Base-by-base conservation (phyloP, 2,888 invertebrate species). In the Sphaerophoria taeniata region DNA sequence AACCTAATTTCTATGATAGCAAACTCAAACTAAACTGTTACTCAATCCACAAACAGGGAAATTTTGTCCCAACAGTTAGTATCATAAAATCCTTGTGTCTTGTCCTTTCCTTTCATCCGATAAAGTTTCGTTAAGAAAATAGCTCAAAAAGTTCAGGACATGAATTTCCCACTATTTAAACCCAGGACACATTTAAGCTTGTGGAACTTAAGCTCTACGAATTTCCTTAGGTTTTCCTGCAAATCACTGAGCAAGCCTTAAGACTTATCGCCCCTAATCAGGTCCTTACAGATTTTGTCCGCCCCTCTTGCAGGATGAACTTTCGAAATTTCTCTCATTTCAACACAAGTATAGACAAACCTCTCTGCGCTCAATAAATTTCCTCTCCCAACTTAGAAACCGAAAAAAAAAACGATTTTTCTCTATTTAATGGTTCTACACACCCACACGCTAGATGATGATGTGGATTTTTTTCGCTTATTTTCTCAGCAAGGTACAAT, bases 401-500 rank as follows among this genome's bases (percentile, higher is more conserved):
- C 47, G 36, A 43, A 16, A 45, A 1, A 65, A 49, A 34, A 16
- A 12, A 65, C 51, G 34, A n/a, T 36, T 34, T 80, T 53, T 73
- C 43, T 56, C 56, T 80, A 53, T 69, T 39, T 70, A 49, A 39
- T 73, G 34, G 34, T 71, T 45, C 65, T 70, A 65, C 65, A 67
- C 67, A 39, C 67, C 67, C 53, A 53, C 53, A 53, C 51, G 53
- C 53, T 67, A 53, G 53, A 53, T 67, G 39, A 39, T 58, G 49
- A 58, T 75, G 67, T 67, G 31, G 49, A 47, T 47, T 75, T 39
- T 56, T 39, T 31, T 49, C 43, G 5, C 36, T 63, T 56, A 49
- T 75, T 39, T 49, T 49, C 36, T 58, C 43, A 9, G 75, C 67
- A 72, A 72, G 53, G 79, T 75, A 84, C 79, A 84, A 79, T 84